Evolutionary conservation across 2,888 invertebrate species (phyloP).

Genomic region (Hoplodrina blanda): DNA sequence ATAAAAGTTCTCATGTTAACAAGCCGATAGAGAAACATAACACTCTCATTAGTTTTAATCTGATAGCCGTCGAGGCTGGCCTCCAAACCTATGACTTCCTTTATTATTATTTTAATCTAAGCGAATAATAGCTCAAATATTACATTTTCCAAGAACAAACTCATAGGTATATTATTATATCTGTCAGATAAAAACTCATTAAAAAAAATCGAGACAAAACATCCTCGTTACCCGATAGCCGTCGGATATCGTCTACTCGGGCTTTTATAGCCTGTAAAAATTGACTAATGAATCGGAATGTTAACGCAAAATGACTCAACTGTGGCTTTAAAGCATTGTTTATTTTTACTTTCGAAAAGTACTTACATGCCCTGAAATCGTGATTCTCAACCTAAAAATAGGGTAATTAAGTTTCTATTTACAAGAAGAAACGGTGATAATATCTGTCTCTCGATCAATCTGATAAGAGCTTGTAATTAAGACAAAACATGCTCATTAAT

Average conservation of each 20-base stretch:
- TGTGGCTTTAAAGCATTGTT: not conserved
- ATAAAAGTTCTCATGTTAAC: conserved; percentile 12
- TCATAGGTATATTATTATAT: not conserved
- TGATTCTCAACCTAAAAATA: not conserved
- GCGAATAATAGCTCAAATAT: conserved; percentile 4
- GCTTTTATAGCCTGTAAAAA: not conserved
- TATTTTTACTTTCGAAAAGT: not conserved
- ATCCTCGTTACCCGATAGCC: conserved; percentile 1
- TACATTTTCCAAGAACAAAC: conserved; percentile 7
- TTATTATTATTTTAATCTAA: conserved; percentile 3
- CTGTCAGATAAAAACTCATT: conserved; percentile 1
- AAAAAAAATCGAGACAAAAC: conserved; percentile 1
- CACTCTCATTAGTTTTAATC: conserved; percentile 12
- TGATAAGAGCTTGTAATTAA: not conserved
- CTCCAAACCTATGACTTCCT: not conserved
- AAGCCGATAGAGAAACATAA: not conserved
- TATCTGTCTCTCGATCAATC: not conserved
- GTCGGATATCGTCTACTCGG: not conserved
- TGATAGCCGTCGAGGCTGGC: conserved; percentile 3
- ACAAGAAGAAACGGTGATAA: not conserved
- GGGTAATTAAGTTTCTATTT: not conserved
- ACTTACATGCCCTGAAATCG: not conserved
- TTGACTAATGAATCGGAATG: not conserved
- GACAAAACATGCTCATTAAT: not conserved
- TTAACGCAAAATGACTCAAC: not conserved